Evolutionary conservation across 2,888 invertebrate species (phyloP).

Genomic region (Kuschelorhynchus macadamiae): DNA sequence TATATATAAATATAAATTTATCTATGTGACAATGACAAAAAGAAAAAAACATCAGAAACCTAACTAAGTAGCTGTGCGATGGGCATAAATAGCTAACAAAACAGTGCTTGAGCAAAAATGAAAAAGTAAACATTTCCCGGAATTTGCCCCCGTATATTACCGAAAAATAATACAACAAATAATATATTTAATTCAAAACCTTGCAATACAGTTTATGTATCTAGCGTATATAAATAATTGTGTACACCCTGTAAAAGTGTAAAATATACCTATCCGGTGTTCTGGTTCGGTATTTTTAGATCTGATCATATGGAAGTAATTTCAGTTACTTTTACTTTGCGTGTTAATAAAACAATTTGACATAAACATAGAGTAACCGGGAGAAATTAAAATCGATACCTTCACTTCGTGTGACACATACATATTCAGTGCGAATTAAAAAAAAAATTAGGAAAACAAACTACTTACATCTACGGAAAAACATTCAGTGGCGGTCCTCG

Average conservation of each 20-base stretch:
- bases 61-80: too few species aligned
- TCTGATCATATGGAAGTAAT: conserved; percentile 28
- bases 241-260: conserved; percentile 20
- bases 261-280: conserved; percentile 25
- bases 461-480: conserved; percentile 61
- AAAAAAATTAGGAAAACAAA: conserved; percentile 39
- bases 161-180: too few species aligned
- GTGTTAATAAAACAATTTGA: conserved; percentile 11
- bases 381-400: conserved; percentile 7
- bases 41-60: too few species aligned
- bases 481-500: conserved; percentile 57
- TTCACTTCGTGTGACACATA: conserved; percentile 23
- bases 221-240: neutral
- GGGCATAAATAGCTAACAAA: too few species aligned
- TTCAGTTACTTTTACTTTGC: conserved; percentile 22
- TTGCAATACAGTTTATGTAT: neutral
- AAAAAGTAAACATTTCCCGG: too few species aligned
- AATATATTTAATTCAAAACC: too few species aligned
- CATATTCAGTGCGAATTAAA: too few species aligned
- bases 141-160: too few species aligned
- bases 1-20: too few species aligned
- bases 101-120: too few species aligned
- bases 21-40: too few species aligned
- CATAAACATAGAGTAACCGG: conserved; percentile 9
- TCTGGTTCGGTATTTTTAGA: conserved; percentile 27